A percentile compares a stretch with the other conserved stretches of the same genome.
Conservation (phyloP, 2,797 vertebrate species). For the Falco cherrug region DNA sequence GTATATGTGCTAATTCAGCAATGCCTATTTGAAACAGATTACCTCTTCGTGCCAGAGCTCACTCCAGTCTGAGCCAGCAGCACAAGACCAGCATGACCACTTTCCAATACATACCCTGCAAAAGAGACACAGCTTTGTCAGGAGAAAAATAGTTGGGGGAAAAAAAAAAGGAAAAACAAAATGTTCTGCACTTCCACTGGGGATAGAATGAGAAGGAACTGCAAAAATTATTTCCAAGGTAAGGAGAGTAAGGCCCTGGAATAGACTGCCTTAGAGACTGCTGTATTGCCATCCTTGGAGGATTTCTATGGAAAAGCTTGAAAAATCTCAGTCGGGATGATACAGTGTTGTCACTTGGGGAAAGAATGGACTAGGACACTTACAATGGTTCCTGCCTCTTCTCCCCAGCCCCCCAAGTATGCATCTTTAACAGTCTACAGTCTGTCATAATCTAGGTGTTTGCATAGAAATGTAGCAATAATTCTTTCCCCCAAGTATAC, state of each 20-base stretch:
- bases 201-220: not conserved
- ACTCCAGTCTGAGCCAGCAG: not conserved
- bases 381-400: not conserved
- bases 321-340: not conserved
- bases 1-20: not conserved
- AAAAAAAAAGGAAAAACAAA: not conserved
- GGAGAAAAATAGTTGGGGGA: not conserved
- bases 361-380: not conserved
- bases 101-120: not conserved
- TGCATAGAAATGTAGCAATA: not conserved
- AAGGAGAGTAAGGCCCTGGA: not conserved
- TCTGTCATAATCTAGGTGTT: not conserved
- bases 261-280: not conserved
- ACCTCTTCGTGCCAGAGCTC: not conserved
- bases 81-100: not conserved
- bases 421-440: not conserved
- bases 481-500: not conserved
- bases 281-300: not conserved
- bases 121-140: not conserved
- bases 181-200: not conserved
- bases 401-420: accelerated
- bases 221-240: not conserved
- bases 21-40: not conserved
- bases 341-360: not conserved
- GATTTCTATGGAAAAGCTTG: not conserved